Conservation (phyloP, 2,113 vertebrate species). For the Colossoma macropomum region DNA sequence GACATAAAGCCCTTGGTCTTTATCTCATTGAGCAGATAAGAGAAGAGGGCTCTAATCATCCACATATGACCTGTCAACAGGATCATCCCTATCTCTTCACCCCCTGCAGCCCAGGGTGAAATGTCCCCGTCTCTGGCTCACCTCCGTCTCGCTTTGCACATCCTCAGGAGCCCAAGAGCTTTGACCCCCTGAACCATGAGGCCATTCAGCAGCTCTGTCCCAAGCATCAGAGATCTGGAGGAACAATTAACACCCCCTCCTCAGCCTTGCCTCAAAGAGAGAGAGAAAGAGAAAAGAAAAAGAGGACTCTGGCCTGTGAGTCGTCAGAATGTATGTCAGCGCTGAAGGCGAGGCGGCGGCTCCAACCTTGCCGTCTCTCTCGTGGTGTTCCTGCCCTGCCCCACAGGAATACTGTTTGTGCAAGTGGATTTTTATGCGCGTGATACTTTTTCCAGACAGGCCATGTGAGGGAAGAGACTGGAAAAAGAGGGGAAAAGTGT, state of each 20-base stretch:
- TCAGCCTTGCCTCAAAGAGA: constrained; percentile 12
- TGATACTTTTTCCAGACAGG: constrained; percentile 79
- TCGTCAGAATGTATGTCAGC: constrained; percentile 37
- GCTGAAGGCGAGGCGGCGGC: constrained; percentile 36
- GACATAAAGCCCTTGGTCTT: constrained; percentile 54
- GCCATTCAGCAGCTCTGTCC: constrained; percentile 48
- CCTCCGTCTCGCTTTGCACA: constrained; percentile 43
- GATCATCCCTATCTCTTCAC: constrained; percentile 45
- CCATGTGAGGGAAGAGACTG: constrained; percentile 62
- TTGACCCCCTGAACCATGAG: constrained; percentile 45
- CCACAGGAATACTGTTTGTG: constrained; percentile 70
- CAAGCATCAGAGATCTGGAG: constrained; percentile 47
- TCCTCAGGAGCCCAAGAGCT: constrained; percentile 49
- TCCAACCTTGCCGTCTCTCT: constrained; percentile 40
- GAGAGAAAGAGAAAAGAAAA: constrained; percentile 18
- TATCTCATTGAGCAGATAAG: constrained; percentile 53
- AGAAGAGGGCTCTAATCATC: constrained; percentile 52
- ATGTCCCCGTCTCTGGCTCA: constrained; percentile 38
- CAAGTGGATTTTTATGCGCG: constrained; percentile 68
- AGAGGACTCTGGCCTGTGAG: constrained; percentile 1
- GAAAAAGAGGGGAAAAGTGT: constrained; percentile 56
- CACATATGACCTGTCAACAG: constrained; percentile 69
- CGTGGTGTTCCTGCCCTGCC: constrained; percentile 46
- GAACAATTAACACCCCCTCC: constrained; percentile 49
- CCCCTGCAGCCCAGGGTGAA: constrained; percentile 27